These are phyloP conservation scores for Crax fasciolata DNA, from an alignment of 2,797 vertebrate species.

Conservation along the genomic window DNA sequence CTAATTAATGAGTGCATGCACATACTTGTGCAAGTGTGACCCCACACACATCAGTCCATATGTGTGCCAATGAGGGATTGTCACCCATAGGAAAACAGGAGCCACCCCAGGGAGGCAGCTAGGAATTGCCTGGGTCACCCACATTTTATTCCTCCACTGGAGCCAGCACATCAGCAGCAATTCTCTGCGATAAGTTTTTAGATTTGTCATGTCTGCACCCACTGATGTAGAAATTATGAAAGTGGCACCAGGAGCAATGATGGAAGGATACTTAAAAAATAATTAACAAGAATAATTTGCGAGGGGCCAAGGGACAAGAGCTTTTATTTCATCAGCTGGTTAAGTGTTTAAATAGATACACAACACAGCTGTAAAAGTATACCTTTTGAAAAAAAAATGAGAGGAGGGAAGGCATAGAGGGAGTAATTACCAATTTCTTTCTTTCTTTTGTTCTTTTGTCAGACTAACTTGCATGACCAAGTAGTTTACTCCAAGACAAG, in stretches of 20 bases:
- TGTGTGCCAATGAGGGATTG: not conserved
- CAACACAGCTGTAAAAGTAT: conserved; percentile 39
- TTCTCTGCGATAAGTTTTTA: not conserved
- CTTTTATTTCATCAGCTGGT: conserved; percentile 76
- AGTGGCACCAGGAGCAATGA: conserved; percentile 70
- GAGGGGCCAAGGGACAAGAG: conserved; percentile 71
- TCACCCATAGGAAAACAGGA: not conserved
- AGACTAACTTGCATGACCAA: conserved; percentile 32
- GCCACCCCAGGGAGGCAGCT: not conserved
- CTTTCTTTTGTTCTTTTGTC: conserved; percentile 55
- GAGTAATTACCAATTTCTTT: conserved; percentile 58
- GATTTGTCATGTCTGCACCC: conserved; percentile 56
- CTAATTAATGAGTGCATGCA: not conserved
- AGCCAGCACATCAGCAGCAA: not conserved
- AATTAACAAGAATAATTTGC: conserved; percentile 86
- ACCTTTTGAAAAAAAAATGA: not conserved
- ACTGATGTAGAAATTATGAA: conserved; percentile 74
- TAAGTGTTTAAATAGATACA: conserved; percentile 72
- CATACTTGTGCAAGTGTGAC: fast-evolving
- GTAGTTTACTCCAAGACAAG: conserved; percentile 55
- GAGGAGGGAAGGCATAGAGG: not conserved
- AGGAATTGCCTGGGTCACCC: not conserved
- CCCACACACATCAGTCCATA: fast-evolving
- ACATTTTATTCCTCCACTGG: not conserved
- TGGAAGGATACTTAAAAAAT: conserved; percentile 83